These are phyloP conservation scores for Cynaeus angustus DNA, from an alignment of 2,888 invertebrate species.

Conservation along the genomic window DNA sequence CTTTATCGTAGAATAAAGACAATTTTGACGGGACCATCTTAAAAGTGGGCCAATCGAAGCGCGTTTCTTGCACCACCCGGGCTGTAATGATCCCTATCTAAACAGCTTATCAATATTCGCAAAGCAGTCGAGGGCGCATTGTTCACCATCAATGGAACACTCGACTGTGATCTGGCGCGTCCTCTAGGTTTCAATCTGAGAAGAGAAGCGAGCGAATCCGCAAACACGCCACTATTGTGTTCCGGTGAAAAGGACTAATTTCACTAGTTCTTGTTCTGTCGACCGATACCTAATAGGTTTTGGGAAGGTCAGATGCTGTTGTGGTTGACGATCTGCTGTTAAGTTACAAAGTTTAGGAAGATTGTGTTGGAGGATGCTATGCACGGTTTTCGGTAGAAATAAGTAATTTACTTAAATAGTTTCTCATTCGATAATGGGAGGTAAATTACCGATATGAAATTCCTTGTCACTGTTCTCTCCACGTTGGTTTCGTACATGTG, in stretches of 20 bases:
- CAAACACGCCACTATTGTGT: slow-evolving; percentile 60
- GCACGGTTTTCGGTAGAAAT: neutral
- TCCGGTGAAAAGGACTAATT: slow-evolving; percentile 63
- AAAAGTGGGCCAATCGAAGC: slow-evolving; percentile 22
- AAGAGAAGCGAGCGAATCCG: slow-evolving; percentile 56
- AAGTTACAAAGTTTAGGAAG: slow-evolving; percentile 6
- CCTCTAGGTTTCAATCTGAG: slow-evolving; percentile 63
- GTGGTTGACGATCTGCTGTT: slow-evolving; percentile 6
- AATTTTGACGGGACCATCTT: slow-evolving; percentile 28
- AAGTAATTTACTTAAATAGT: neutral
- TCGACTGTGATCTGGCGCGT: slow-evolving; percentile 62
- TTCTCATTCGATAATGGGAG: too few species aligned
- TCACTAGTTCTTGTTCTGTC: slow-evolving; percentile 55
- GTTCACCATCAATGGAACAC: slow-evolving; percentile 63
- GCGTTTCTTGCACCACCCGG: slow-evolving; percentile 29
- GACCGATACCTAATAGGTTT: slow-evolving; percentile 56
- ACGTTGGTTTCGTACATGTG: too few species aligned
- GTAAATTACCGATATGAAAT: too few species aligned
- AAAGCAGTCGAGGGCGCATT: slow-evolving; percentile 62
- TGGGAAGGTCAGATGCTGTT: slow-evolving; percentile 11
- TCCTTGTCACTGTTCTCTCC: too few species aligned
- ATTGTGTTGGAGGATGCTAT: neutral
- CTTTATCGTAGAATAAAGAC: slow-evolving; percentile 31
- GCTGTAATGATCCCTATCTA: slow-evolving; percentile 61
- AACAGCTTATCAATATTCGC: slow-evolving; percentile 66